Base-by-base conservation (phyloP, 2,113 vertebrate species). In the Galeopterus variegatus region DNA sequence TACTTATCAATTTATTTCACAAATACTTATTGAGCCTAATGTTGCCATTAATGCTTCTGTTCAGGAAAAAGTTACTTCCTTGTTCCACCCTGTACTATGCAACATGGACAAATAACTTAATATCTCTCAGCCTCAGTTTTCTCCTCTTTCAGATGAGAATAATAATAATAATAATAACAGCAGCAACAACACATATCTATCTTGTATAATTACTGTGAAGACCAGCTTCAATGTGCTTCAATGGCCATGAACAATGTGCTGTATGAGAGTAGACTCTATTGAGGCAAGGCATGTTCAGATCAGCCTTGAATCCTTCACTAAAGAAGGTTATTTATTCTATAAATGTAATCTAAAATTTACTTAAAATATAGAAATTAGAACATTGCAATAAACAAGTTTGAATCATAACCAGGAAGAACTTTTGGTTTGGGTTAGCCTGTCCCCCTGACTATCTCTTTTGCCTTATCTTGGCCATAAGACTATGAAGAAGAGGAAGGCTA, bases 1-100 rank as follows among this genome's bases (percentile, higher is more conserved):
- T 84, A 58, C 2, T 85, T 60, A 58, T 83, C 36, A 82, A 13
- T 70, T 69, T 73, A 75, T 65, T 96, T 96, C 70, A 84, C 31
- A 94, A 85, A 50, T 93, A 79, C 33, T 76, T 84, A 69, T 33
- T 56, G 18, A 79, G n/a, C 8, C 83, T 36, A 45, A 10, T 64
- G 45, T 89, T 94, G 15, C 19, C 28, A 67, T 10, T 50, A 17
- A 73, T 52, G 18, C n/a, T 54, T 92, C 50, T 21, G 13, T 52
- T 75, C 23, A 15, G 60, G 52, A 89, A 33, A 41, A 19, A 18
- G 13, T 54, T 84, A 24, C 70, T 64, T 87, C 23, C 26, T 26
- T 67, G 18, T 0, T 94, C 72, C 31, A 31, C 33, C 18, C 54
- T 67, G 8, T 28, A n/a, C 4, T 23, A 4, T 26, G 14, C 17